Base-by-base conservation (phyloP, 2,888 invertebrate species). In the Empis livida region DNA sequence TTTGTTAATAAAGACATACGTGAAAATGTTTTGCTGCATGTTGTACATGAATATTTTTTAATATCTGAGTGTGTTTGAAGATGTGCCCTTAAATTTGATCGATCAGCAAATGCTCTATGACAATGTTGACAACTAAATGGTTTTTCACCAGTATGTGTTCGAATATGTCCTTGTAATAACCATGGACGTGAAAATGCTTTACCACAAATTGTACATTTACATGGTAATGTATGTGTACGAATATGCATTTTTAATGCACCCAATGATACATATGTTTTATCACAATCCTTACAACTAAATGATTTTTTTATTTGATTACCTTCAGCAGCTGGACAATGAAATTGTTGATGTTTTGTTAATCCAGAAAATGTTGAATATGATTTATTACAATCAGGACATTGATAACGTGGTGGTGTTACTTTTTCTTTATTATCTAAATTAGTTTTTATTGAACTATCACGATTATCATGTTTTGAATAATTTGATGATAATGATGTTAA, bases 211-310 rank as follows among this genome's bases (percentile, higher is more conserved):
- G 87, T 84, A 65, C 97, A 97, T 71, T 94, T 94, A 77, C 96
- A 96, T 9, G 96, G 96, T 58, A 97, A 71, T 2, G 96, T 97
- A 70, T 97, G 97, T 6, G 96, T 97, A 54, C 96, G 79, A 59
- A 97, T 96, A 73, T 97, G 97, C 96, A 97, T 97, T 71, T 97
- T 97, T 13, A 97, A 76, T 0, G 97, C 96, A 5, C 96, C 96
- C 53, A 96, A 71, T 0, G 93, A 92, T 10, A 90, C 89, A 73
- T 97, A 97, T 17, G 90, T 86, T 71, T 96, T 97, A 54, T 92
- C 89, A 73, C 97, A 97, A 68, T 86, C 89, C 68, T 95, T 94
- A 75, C 96, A 97, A 64, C 85, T 86, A 72, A 95, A 95, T 27
- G 90, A 86, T 67, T 93, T 94, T 66, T 92, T 84, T 42, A 90